These are phyloP conservation scores for Melinopterus prodromus DNA, from an alignment of 2,888 invertebrate genomes.

Conservation along the genomic window DNA sequence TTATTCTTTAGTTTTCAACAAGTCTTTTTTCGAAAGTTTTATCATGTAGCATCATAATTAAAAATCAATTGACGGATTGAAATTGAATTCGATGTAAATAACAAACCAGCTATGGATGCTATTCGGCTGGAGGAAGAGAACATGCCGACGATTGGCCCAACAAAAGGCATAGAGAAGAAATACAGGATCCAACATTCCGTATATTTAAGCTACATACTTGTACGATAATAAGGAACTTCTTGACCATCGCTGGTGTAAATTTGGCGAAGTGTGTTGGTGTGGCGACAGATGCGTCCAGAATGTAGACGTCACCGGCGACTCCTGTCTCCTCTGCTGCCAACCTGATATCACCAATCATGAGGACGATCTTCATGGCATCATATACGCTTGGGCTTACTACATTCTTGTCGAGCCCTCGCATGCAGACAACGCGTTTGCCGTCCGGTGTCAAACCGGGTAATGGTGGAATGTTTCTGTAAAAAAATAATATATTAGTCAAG, in stretches of 20 bases:
- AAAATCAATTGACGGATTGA: too few species aligned
- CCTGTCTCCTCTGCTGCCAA: slow-evolving; percentile 79
- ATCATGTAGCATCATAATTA: too few species aligned
- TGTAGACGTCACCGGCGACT: slow-evolving; percentile 85
- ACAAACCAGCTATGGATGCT: too few species aligned
- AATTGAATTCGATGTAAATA: too few species aligned
- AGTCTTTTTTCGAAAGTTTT: too few species aligned
- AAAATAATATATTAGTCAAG: slow-evolving; percentile 41
- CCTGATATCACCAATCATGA: slow-evolving; percentile 87
- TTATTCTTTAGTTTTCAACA: too few species aligned
- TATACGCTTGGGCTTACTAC: slow-evolving; percentile 75
- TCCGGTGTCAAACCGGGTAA: slow-evolving; percentile 83
- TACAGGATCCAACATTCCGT: not conserved
- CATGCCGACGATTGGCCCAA: not conserved
- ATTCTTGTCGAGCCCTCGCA: slow-evolving; percentile 77
- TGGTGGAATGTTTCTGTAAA: slow-evolving; percentile 77
- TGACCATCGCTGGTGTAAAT: slow-evolving; percentile 82
- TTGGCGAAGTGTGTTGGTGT: slow-evolving; percentile 84
- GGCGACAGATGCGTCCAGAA: slow-evolving; percentile 81
- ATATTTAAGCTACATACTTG: slow-evolving; percentile 60
- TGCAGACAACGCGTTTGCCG: slow-evolving; percentile 78
- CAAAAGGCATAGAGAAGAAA: not conserved
- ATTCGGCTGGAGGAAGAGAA: too few species aligned
- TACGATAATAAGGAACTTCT: slow-evolving; percentile 86
- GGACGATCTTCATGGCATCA: slow-evolving; percentile 81